Conservation (phyloP, 2,888 invertebrate species). For the Melieria crassipennis region DNA sequence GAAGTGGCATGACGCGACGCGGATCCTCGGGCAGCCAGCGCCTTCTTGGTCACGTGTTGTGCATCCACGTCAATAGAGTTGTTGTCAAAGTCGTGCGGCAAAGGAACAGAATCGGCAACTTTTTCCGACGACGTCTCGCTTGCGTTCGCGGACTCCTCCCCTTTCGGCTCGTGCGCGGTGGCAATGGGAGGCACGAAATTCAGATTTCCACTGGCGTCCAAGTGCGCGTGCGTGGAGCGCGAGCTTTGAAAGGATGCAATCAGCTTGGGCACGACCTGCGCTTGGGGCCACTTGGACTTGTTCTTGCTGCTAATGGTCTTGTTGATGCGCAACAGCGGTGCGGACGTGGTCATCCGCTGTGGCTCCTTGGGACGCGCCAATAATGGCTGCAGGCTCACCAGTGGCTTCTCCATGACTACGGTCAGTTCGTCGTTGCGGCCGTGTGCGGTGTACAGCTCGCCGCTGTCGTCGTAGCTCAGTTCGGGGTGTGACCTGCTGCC, state of each 20-base stretch:
- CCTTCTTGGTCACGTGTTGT: constrained; percentile 44
- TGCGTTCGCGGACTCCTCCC: constrained; percentile 29
- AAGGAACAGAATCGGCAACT: constrained; percentile 50
- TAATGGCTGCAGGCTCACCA: constrained; percentile 46
- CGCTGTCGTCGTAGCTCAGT: constrained; percentile 33
- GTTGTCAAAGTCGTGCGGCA: constrained; percentile 63
- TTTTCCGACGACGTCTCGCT: constrained; percentile 58
- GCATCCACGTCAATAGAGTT: constrained; percentile 63
- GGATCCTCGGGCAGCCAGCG: constrained; percentile 26
- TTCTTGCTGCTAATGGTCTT: constrained; percentile 58
- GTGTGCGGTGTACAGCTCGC: constrained; percentile 31
- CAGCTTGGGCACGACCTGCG: constrained; percentile 51
- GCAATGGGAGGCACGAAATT: not conserved
- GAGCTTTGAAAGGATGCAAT: constrained; percentile 32
- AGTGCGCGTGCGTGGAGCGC: constrained; percentile 11
- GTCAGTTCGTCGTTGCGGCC: constrained; percentile 53
- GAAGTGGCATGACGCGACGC: constrained; percentile 18
- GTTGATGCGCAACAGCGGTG: constrained; percentile 49
- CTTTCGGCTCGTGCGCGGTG: not conserved
- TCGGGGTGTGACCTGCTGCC: constrained; percentile 32
- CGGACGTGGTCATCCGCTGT: constrained; percentile 48
- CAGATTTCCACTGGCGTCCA: not conserved
- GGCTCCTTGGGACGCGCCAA: constrained; percentile 41
- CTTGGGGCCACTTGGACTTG: constrained; percentile 59
- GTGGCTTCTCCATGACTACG: constrained; percentile 57